A percentile compares a stretch with the other conserved stretches of the same genome.
Evolutionary conservation across 1,140 invertebrate genomes (phyloP).

Genomic region (Bombus waltoni): DNA sequence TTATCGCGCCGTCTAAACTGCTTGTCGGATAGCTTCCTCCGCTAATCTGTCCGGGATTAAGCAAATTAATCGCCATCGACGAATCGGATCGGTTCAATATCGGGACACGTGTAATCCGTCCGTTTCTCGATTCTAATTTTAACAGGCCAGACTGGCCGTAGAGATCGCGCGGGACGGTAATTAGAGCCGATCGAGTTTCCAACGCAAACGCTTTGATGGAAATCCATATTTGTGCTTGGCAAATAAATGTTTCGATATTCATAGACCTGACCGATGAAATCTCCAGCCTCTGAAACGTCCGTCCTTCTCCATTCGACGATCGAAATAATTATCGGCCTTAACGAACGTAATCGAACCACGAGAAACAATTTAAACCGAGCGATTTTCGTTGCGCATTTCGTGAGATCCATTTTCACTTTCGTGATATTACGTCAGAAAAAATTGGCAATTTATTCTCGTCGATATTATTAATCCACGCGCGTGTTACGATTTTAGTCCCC

Average conservation of each 20-base stretch:
- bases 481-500: not conserved
- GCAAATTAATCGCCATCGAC: slow-evolving; percentile 49
- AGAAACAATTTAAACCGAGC: not conserved
- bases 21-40: not conserved
- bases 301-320: not conserved
- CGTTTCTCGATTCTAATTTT: slow-evolving; percentile 37
- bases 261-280: not conserved
- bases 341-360: not conserved
- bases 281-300: not conserved
- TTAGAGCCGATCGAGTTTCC: slow-evolving; percentile 36
- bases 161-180: slow-evolving; percentile 4
- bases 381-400: too few relatives aligned
- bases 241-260: slow-evolving; percentile 58
- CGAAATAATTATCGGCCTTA: not conserved
- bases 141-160: not conserved
- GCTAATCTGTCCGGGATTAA: slow-evolving; percentile 45
- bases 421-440: too few relatives aligned
- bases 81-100: slow-evolving; percentile 32
- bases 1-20: slow-evolving; percentile 28
- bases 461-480: not conserved
- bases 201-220: slow-evolving; percentile 42
- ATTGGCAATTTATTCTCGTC: too few relatives aligned
- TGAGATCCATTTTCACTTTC: not conserved
- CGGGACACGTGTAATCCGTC: slow-evolving; percentile 47
- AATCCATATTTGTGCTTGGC: slow-evolving; percentile 46